Base-by-base conservation (phyloP, 2,113 vertebrate species). In the Ranitomeya variabilis region DNA sequence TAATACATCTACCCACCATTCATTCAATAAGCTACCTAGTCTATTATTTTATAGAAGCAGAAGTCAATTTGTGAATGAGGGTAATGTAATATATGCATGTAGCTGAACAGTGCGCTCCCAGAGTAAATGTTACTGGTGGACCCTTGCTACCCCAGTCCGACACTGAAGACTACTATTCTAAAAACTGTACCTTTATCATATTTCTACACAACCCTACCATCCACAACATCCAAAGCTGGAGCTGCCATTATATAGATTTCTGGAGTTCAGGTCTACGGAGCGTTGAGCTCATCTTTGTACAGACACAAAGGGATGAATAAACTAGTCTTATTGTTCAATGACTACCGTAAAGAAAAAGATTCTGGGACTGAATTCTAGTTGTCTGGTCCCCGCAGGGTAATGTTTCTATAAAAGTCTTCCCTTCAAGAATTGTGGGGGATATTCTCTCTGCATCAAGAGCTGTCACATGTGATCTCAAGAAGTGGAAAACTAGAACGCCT, bases 391-490 rank as follows among this genome's bases (percentile, higher is more conserved):
- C 73, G 19, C 23, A 81, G 86, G 66, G 66, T 82, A 80, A 21
- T 60, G 67, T 45, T 82, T 64, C 79, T 88, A 87, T 87, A 80
- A 67, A 87, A 87, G 79, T 23, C 64, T 57, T 88, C 64, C 64
- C 66, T 69, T 31, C 18, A 60, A 71, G 79, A 60, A 60, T 45
- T 60, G 23, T 67, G 74, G 66, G 55, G 57, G 52, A 88, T 45
- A 21, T 31, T 37, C 18, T 73, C 52, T 81, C 55, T 74, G 55
- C 67, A 81, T 54, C 66, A 55, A 45, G 26, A 82, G 31, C 86
- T 88, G 86, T 88, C 86, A 88, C 31, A 82, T 82, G 66, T 59
- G 79, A 88, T 88, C 64, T 62, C 26, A 59, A 82, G 54, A 74
- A 88, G 11, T 11, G 74, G 45, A 86, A 31, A 18, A 66, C 57